A percentile compares a stretch with the other conserved stretches of the same genome.
Evolutionary conservation across 2,113 vertebrate species (phyloP).

Genomic region (Nibea albiflora): DNA sequence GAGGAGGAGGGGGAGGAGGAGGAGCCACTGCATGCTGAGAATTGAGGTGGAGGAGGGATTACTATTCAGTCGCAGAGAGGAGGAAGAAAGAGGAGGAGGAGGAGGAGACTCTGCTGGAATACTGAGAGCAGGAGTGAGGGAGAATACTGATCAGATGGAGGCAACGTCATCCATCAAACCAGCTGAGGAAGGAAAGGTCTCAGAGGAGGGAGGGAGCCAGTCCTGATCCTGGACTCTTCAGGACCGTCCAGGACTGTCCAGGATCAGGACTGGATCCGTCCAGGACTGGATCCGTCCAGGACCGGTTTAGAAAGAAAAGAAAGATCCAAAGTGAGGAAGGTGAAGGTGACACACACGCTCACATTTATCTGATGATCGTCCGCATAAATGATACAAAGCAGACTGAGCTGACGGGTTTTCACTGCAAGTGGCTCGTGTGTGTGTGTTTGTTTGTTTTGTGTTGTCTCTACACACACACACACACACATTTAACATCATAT

Average conservation of each 20-base stretch:
- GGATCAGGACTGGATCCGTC: background rate
- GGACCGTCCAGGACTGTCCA: background rate
- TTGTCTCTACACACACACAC: conserved; percentile 1
- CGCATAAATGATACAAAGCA: too few species aligned
- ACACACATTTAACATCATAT: conserved; percentile 12
- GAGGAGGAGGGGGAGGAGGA: too few species aligned
- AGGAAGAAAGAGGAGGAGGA: too few species aligned
- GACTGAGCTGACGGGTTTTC: too few species aligned
- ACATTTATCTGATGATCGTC: too few species aligned
- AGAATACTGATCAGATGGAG: conserved; percentile 67
- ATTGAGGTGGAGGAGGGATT: conserved; percentile 1
- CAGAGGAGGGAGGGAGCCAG: background rate
- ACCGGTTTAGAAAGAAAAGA: too few species aligned
- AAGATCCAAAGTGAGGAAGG: too few species aligned
- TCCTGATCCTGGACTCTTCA: background rate
- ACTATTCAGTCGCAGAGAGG: background rate
- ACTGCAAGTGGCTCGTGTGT: background rate
- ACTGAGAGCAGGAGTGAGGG: conserved; percentile 39
- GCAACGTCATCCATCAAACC: conserved; percentile 60
- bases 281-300: too few species aligned
- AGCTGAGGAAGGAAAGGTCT: conserved; percentile 11
- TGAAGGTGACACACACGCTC: too few species aligned
- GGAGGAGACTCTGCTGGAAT: conserved; percentile 41
- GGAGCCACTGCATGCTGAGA: conserved; percentile 41
- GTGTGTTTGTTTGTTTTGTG: conserved; percentile 7